A percentile compares a stretch with the other conserved stretches of the same genome.
Conservation (phyloP, 2,113 vertebrate genomes). For the Panthera uncia region DNA sequence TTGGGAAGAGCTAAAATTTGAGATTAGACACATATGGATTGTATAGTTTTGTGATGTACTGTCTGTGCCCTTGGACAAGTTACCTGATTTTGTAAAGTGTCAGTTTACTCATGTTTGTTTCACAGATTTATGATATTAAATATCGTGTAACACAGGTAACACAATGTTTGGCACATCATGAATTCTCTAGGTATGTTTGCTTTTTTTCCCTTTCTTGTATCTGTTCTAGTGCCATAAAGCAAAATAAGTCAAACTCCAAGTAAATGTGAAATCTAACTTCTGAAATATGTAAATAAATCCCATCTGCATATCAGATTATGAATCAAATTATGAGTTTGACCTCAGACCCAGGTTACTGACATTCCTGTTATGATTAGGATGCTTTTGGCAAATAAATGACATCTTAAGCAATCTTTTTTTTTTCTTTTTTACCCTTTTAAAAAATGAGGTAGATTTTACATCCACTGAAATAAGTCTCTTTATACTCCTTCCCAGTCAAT, state of each 20-base stretch:
- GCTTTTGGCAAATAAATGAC: not conserved
- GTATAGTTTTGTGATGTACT: not conserved
- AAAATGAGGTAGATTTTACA: conserved; percentile 2
- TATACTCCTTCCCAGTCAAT: not conserved
- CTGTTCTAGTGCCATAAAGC: not conserved
- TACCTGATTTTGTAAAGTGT: not conserved
- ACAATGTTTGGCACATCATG: not conserved
- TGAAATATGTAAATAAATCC: not conserved
- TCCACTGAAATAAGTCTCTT: not conserved
- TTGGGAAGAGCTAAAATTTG: not conserved
- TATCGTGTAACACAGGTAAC: not conserved
- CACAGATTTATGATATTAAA: conserved; percentile 8
- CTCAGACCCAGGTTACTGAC: not conserved
- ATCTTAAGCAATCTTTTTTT: not conserved
- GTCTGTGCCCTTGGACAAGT: not conserved
- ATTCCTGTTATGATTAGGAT: conserved; percentile 5
- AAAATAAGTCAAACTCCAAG: conserved; percentile 33
- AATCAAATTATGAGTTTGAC: not conserved
- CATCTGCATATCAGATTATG: not conserved
- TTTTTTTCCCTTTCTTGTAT: not conserved
- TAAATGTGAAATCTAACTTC: not conserved
- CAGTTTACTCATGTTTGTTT: not conserved
- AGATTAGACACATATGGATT: not conserved
- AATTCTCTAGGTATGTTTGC: not conserved
- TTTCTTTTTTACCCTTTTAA: not conserved